Evolutionary conservation across 2,888 invertebrate species (phyloP).

Genomic region (Esperia sulphurella): DNA sequence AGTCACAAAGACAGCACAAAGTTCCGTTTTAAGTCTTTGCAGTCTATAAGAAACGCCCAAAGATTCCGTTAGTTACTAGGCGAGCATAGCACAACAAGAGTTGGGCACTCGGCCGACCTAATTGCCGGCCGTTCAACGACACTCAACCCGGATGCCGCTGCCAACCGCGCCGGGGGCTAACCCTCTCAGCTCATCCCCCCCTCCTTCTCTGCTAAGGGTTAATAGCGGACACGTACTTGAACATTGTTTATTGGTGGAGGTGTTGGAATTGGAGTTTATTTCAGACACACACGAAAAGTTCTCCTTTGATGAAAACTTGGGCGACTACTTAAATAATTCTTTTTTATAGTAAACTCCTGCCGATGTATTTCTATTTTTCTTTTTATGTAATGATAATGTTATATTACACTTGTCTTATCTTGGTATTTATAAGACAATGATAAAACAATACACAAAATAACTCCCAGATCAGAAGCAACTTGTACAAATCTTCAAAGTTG

Average conservation of each 20-base stretch:
- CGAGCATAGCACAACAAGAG: slow-evolving; percentile 33
- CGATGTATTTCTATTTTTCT: too few species aligned
- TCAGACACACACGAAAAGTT: background rate
- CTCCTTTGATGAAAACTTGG: too few species aligned
- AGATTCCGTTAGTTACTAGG: slow-evolving; percentile 19
- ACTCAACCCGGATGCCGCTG: slow-evolving; percentile 62
- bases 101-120: slow-evolving; percentile 58
- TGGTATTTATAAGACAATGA: too few species aligned
- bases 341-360: too few species aligned
- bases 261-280: slow-evolving; percentile 15
- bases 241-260: slow-evolving; percentile 14
- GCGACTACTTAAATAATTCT: too few species aligned
- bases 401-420: too few species aligned
- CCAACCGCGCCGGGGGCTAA: slow-evolving; percentile 33
- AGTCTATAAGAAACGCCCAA: background rate
- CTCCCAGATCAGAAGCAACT: too few species aligned
- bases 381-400: too few species aligned
- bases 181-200: slow-evolving; percentile 25
- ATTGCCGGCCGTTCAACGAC: slow-evolving; percentile 65
- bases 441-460: too few species aligned
- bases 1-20: too few species aligned
- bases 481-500: too few species aligned
- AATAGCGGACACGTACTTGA: slow-evolving; percentile 30
- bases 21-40: too few species aligned
- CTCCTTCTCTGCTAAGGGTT: slow-evolving; percentile 28